phyloP scores from a whole-genome alignment of 2,113 vertebrate species.

The Pelmatolapia mariae region DNA sequence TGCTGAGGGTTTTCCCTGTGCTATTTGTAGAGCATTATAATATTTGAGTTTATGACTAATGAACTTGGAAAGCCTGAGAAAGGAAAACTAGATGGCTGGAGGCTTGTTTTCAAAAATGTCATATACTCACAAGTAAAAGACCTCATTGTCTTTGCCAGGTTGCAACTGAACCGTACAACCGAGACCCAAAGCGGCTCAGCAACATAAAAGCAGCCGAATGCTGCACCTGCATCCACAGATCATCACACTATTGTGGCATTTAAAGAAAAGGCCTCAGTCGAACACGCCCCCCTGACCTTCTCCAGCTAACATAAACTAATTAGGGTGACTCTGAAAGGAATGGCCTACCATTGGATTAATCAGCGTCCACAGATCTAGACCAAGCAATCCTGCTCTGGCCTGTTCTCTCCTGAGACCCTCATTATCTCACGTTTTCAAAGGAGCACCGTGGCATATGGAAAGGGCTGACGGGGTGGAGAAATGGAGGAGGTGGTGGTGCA shows the following conservation, averaged over 20 bases:
- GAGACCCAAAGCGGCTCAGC: constrained; percentile 75
- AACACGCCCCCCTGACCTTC: constrained; percentile 85
- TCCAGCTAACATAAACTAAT: constrained; percentile 98
- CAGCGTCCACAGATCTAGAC: constrained; percentile 67
- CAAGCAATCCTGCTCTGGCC: constrained; percentile 54
- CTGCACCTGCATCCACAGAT: constrained; percentile 93
- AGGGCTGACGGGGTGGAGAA: constrained; percentile 41
- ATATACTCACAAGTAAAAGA: constrained; percentile 75
- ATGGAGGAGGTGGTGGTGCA: constrained; percentile 48
- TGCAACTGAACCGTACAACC: constrained; percentile 68
- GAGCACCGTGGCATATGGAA: constrained; percentile 46
- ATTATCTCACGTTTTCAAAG: constrained; percentile 77
- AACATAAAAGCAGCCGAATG: constrained; percentile 79
- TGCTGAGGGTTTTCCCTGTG: constrained; percentile 15
- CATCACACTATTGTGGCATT: constrained; percentile 88
- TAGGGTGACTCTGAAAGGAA: constrained; percentile 77
- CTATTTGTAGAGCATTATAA: constrained; percentile 27
- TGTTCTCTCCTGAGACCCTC: constrained; percentile 64
- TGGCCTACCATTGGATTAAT: constrained; percentile 76
- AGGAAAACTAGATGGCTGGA: background rate
- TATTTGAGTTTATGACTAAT: constrained; percentile 45
- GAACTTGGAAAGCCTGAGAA: constrained; percentile 16
- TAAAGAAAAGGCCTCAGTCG: constrained; percentile 83
- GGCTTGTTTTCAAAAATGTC: constrained; percentile 64
- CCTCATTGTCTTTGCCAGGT: constrained; percentile 74